These are phyloP conservation scores for Hofmannophila pseudospretella DNA, from an alignment of 2,888 invertebrate genomes.

Conservation along the genomic window DNA sequence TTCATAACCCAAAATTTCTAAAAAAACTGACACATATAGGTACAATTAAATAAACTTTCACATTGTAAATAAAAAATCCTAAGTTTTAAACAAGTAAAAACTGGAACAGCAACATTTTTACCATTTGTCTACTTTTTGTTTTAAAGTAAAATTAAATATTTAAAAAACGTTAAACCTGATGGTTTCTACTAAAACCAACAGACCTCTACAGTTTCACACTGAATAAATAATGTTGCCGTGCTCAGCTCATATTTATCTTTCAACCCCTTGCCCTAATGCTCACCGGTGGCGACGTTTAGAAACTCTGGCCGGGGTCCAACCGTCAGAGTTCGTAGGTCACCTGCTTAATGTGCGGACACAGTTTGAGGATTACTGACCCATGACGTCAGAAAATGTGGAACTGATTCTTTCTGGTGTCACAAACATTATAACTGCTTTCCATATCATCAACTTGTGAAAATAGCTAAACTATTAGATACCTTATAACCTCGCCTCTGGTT, in stretches of 20 bases:
- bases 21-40: no score
- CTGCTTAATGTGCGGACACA: constrained; percentile 55
- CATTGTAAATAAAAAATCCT: no score
- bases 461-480: background rate
- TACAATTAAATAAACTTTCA: no score
- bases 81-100: no score
- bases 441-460: background rate
- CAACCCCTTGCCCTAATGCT: constrained; percentile 44
- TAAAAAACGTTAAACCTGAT: no score
- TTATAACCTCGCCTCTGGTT: background rate
- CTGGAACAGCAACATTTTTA: no score
- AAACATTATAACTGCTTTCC: no score
- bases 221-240: constrained; percentile 29
- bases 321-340: constrained; percentile 54
- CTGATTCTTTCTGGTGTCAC: no score
- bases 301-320: constrained; percentile 54
- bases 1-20: no score
- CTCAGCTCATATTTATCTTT: constrained; percentile 47
- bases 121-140: no score
- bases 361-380: constrained; percentile 23
- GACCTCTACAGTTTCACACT: constrained; percentile 18
- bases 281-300: constrained; percentile 44
- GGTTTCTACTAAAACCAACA: no score
- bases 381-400: background rate
- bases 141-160: no score